Evolutionary conservation across 1,140 invertebrate genomes (phyloP), one percentile per base, ranked within the genome.

Genomic region (Proctacanthus coquilletti): DNA sequence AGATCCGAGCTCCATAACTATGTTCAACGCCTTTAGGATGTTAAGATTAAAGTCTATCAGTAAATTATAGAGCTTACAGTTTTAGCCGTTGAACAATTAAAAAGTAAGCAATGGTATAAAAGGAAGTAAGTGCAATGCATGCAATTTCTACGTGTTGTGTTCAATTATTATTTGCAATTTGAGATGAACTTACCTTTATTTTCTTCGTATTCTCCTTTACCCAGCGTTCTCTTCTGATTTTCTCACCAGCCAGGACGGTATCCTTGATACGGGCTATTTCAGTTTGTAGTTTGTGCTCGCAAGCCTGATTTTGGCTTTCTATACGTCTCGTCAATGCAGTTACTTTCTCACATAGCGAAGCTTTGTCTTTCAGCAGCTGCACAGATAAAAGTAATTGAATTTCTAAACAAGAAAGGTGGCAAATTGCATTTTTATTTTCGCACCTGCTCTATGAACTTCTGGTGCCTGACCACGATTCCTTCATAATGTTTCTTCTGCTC

Each of bases 201-300:
- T 78, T 79, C 41, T 75, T 69, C 0, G 75, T 79, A 52, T 77
- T 79, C 15, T 65, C 61, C 36, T 75, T 74, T 15, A 79, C 64
- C 76, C 76, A 80, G 45, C 71, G 63, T 46, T 77, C 76, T 13
- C 73, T 61, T 13, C 69, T 56, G 5, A 75, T 60, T 56, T 77
- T 80, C 49, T 80, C 75, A 0, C 71, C 69, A 2, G 72, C 74
- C n/a, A 65, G 51, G 1, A 70, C 69, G 39, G 70, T 71, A 39
- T 79, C 75, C 43, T 75, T 75, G 1, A 69, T 56, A 17, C 72
- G 65, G 29, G 73, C 66, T 10, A 80, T 41, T 45, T 81, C 77
- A 0, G 77, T 64, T 14, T 64, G 55, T 41, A 80, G 67, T 38
- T 71, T 69, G 21, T 80, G 74, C 17, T 75, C 68, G 27, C 70